These are phyloP conservation scores for Dasypolia templi DNA, from an alignment of 2,888 invertebrate species.

Conservation along the genomic window DNA sequence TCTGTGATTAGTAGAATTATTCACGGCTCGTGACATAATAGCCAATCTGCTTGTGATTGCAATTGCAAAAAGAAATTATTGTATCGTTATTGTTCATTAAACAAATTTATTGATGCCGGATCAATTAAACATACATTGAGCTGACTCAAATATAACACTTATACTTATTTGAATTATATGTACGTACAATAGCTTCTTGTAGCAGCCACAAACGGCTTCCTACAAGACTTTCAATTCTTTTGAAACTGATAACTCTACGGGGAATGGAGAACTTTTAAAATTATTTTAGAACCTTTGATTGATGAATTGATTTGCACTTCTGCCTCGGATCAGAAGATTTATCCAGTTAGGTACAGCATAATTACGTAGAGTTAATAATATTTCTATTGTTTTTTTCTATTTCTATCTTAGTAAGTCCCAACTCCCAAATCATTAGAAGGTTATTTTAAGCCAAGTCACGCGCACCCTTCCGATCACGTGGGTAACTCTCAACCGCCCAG, in stretches of 20 bases:
- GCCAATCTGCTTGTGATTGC: slow-evolving; percentile 41
- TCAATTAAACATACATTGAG: slow-evolving; percentile 17
- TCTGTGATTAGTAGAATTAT: slow-evolving; percentile 47
- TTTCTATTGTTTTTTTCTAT: not conserved
- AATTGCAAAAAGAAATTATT: slow-evolving; percentile 19
- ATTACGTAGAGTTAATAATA: not conserved
- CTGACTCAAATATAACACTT: not conserved
- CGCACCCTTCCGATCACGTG: slow-evolving; percentile 18
- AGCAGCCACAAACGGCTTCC: not conserved
- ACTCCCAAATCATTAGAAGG: slow-evolving; percentile 12
- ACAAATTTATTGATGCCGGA: slow-evolving; percentile 4
- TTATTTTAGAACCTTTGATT: slow-evolving; percentile 1
- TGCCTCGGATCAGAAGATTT: not conserved
- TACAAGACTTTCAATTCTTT: not conserved
- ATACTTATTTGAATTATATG: not conserved
- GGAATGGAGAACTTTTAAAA: not conserved
- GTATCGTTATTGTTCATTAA: slow-evolving; percentile 31
- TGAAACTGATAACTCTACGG: not conserved
- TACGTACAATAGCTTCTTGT: not conserved
- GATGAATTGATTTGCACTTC: not conserved
- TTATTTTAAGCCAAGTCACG: slow-evolving; percentile 32
- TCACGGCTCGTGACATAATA: slow-evolving; percentile 48
- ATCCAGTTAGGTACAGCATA: not conserved
- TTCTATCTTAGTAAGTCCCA: not conserved
- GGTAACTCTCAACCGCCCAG: slow-evolving; percentile 18